Conservation (phyloP, 2,113 vertebrate genomes). For the Periophthalmodon schlosseri region DNA sequence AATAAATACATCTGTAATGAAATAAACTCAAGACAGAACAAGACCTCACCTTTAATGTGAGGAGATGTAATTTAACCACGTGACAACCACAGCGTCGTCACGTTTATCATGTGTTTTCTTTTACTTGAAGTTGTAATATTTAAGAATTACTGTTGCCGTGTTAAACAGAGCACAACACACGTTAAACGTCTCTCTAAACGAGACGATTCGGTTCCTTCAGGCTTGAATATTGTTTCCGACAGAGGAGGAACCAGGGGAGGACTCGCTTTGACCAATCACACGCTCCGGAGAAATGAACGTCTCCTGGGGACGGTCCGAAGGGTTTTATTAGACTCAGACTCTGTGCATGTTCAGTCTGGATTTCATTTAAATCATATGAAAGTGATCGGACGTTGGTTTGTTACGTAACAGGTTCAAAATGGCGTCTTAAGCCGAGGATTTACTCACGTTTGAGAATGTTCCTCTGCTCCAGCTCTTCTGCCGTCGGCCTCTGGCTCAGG, state of each 20-base stretch:
- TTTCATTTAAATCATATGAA: not conserved
- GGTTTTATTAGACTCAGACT: not conserved
- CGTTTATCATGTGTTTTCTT: too few relatives aligned
- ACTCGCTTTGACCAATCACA: not conserved
- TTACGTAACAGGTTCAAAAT: not conserved
- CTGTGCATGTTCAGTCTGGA: not conserved
- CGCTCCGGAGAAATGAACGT: not conserved
- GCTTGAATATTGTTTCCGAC: not conserved
- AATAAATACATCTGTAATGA: too few relatives aligned
- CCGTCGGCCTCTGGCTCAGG: slow-evolving; percentile 96
- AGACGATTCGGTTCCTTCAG: not conserved
- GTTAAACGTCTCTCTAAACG: not conserved
- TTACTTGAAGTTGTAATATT: not conserved
- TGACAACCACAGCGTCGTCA: too few relatives aligned
- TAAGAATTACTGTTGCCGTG: not conserved
- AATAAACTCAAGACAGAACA: too few relatives aligned
- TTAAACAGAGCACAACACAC: too few relatives aligned
- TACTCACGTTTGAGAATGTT: slow-evolving; percentile 99
- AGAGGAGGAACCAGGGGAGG: not conserved
- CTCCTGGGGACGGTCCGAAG: not conserved
- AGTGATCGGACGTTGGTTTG: not conserved
- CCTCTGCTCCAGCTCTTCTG: slow-evolving; percentile 96
- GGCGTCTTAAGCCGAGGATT: not conserved
- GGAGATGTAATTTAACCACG: too few relatives aligned
- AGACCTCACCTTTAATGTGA: too few relatives aligned